These are phyloP conservation scores for Scopus umbretta DNA, from an alignment of 2,113 vertebrate genomes.

Conservation along the genomic window DNA sequence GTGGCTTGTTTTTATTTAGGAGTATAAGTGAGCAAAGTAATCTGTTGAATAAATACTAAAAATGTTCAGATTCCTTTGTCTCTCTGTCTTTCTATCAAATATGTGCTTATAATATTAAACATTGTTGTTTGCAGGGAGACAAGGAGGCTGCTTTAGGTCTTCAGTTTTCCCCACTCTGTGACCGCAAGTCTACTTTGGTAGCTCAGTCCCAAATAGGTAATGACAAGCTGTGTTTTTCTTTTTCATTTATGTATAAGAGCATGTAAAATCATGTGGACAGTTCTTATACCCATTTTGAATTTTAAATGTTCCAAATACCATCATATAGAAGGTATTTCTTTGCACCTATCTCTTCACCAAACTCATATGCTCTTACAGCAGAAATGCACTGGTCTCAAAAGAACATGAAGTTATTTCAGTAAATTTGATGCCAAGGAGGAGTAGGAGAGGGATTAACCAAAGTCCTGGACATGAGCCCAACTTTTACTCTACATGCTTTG, in stretches of 20 bases:
- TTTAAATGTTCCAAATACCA: not conserved
- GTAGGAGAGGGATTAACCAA: not conserved
- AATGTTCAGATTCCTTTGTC: not conserved
- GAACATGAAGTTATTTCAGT: not conserved
- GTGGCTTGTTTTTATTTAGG: not conserved
- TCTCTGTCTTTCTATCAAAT: not conserved
- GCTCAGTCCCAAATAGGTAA: conserved; percentile 97
- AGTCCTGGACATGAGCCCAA: not conserved
- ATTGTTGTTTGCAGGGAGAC: conserved; percentile 83
- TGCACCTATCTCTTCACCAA: not conserved
- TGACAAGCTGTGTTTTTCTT: not conserved
- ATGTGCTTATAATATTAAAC: not conserved
- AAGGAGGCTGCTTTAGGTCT: conserved; percentile 92
- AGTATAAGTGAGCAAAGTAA: not conserved
- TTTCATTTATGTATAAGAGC: not conserved
- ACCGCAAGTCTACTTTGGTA: conserved; percentile 94
- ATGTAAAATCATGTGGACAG: not conserved
- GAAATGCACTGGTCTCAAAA: not conserved
- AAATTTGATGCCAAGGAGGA: not conserved
- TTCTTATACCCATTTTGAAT: not conserved
- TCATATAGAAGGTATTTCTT: not conserved
- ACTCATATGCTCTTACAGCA: not conserved
- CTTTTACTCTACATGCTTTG: not conserved
- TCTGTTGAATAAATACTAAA: not conserved
- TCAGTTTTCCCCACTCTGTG: conserved; percentile 94